Evolutionary conservation across 2,113 vertebrate genomes (phyloP).

Genomic region (Lophius piscatorius): DNA sequence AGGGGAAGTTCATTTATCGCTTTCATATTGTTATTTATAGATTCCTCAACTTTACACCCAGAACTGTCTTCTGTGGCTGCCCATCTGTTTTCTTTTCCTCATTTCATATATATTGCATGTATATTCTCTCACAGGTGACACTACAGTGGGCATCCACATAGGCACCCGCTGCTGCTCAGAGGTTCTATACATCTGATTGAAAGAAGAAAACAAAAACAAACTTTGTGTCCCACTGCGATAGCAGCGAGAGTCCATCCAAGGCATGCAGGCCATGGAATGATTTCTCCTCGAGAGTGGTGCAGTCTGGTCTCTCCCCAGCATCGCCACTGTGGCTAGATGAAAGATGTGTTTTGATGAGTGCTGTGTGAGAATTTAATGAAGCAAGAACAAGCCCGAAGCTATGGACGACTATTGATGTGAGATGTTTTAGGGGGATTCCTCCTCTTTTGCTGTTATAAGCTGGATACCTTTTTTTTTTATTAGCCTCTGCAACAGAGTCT

Average conservation of each 20-base stretch:
- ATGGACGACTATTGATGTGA: conserved; percentile 57
- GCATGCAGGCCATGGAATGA: conserved; percentile 35
- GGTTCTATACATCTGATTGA: conserved; percentile 47
- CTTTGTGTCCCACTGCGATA: conserved; percentile 50
- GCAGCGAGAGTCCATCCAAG: conserved; percentile 41
- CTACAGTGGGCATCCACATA: conserved; percentile 21
- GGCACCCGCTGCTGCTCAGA: conserved; percentile 50
- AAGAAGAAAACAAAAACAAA: conserved; percentile 55
- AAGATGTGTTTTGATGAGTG: conserved; percentile 77
- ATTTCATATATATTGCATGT: neutral
- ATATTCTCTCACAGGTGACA: conserved; percentile 27
- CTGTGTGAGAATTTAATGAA: conserved; percentile 79
- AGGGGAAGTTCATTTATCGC: too few species aligned
- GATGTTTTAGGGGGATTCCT: conserved; percentile 71
- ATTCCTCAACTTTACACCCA: too few species aligned
- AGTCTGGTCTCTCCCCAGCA: conserved; percentile 39
- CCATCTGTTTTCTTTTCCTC: neutral
- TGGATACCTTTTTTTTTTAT: conserved; percentile 37
- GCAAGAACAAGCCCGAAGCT: conserved; percentile 68
- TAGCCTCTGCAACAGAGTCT: conserved; percentile 3
- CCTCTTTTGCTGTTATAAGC: conserved; percentile 50
- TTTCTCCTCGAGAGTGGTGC: conserved; percentile 35
- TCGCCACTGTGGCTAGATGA: conserved; percentile 62
- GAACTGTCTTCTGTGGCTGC: too few species aligned
- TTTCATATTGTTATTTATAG: neutral